Conservation (phyloP, 2,113 vertebrate species). For the Vulpes lagopus region DNA sequence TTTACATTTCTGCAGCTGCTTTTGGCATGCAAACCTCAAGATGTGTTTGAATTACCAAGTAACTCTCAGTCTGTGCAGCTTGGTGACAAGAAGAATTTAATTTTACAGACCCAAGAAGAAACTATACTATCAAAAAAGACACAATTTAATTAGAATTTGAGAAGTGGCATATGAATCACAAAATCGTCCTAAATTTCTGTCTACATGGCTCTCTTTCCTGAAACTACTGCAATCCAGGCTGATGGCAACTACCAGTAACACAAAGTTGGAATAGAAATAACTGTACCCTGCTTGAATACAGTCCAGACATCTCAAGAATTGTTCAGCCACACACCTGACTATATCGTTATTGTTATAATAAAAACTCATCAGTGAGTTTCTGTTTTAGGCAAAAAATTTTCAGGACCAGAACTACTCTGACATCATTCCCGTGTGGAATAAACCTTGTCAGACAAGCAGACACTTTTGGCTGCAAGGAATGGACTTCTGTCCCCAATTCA, state of each 20-base stretch:
- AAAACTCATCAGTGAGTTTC: constrained; percentile 18
- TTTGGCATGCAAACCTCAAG: constrained; percentile 44
- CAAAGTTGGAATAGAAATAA: constrained; percentile 31
- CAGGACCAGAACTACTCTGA: constrained; percentile 41
- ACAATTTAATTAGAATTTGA: constrained; percentile 51
- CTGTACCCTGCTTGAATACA: not conserved
- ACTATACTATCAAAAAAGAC: constrained; percentile 42
- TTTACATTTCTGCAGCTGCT: constrained; percentile 59
- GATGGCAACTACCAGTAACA: not conserved
- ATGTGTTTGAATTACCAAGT: constrained; percentile 61
- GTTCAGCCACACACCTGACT: not conserved
- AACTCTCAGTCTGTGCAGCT: not conserved
- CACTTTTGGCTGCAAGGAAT: constrained; percentile 23
- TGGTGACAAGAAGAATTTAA: constrained; percentile 55
- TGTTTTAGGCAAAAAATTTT: constrained; percentile 60
- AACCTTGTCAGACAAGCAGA: constrained; percentile 42
- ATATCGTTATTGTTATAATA: constrained; percentile 7
- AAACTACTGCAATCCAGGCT: not conserved
- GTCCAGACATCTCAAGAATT: not conserved
- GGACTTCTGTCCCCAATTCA: constrained; percentile 2
- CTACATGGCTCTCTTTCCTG: constrained; percentile 16
- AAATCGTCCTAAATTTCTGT: constrained; percentile 43
- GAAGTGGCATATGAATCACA: constrained; percentile 26
- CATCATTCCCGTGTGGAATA: constrained; percentile 25
- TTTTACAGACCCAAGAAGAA: constrained; percentile 48